These are phyloP conservation scores for Trissolcus japonicus DNA, from an alignment of 2,888 invertebrate genomes.

Conservation along the genomic window DNA sequence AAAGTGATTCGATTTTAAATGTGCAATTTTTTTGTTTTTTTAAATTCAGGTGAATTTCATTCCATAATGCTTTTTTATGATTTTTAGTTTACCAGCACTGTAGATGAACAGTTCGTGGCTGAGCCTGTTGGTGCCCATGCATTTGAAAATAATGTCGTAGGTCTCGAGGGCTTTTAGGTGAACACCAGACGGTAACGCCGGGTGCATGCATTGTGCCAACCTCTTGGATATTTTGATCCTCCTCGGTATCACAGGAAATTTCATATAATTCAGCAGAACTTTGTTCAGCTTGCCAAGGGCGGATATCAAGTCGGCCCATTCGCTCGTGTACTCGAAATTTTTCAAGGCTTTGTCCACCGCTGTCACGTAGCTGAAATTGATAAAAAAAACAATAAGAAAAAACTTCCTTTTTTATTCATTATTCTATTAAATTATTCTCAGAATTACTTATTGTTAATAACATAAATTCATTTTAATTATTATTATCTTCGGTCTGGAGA, in stretches of 20 bases:
- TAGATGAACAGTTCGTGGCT: slow-evolving; percentile 91
- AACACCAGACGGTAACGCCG: slow-evolving; percentile 92
- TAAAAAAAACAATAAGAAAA: no score
- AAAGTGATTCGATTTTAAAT: neutral
- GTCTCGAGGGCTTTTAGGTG: slow-evolving; percentile 94
- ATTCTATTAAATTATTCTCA: no score
- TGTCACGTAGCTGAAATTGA: slow-evolving; percentile 79
- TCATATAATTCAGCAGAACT: slow-evolving; percentile 87
- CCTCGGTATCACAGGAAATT: slow-evolving; percentile 90
- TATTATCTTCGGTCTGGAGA: no score
- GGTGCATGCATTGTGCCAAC: slow-evolving; percentile 95
- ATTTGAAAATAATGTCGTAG: slow-evolving; percentile 92
- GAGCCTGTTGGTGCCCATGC: slow-evolving; percentile 88
- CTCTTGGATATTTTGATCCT: slow-evolving; percentile 92
- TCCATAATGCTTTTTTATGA: neutral
- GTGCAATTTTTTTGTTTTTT: neutral
- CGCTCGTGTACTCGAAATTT: slow-evolving; percentile 94
- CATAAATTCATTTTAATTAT: no score
- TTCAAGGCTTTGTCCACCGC: slow-evolving; percentile 92
- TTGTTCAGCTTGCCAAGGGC: slow-evolving; percentile 93
- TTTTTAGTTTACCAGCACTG: slow-evolving; percentile 79
- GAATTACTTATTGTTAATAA: no score
- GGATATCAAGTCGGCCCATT: slow-evolving; percentile 96
- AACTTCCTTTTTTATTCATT: no score
- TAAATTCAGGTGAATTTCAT: neutral